Evolutionary conservation across 1,140 invertebrate species (phyloP).

Genomic region (Trachymyrmex cornetzi): DNA sequence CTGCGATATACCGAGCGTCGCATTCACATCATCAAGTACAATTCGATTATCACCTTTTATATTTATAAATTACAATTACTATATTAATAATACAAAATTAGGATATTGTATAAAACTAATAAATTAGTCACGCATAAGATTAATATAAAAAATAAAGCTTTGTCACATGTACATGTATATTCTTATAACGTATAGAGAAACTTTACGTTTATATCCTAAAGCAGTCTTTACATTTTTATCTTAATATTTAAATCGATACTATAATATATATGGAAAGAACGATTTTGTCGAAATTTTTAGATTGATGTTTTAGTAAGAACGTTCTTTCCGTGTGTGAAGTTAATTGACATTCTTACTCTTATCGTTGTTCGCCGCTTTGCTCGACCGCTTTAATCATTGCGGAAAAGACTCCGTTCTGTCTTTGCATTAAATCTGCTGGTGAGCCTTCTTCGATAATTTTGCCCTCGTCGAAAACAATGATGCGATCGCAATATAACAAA

Average conservation of each 20-base stretch:
- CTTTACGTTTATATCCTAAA: background rate
- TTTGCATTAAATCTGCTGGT: slow-evolving; percentile 89
- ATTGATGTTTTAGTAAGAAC: too few species aligned
- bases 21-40: background rate
- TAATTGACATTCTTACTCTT: slow-evolving; percentile 6
- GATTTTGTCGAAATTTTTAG: too few species aligned
- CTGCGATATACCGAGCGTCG: slow-evolving; percentile 65
- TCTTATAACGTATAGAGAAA: background rate
- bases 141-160: slow-evolving; percentile 52
- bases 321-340: background rate
- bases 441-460: slow-evolving; percentile 92
- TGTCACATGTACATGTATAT: background rate
- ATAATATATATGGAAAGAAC: too few species aligned
- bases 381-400: slow-evolving; percentile 83
- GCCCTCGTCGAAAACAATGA: slow-evolving; percentile 93
- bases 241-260: background rate
- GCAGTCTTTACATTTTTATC: slow-evolving; percentile 38
- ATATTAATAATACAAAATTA: slow-evolving; percentile 29
- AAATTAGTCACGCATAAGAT: slow-evolving; percentile 3
- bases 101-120: slow-evolving; percentile 13
- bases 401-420: slow-evolving; percentile 87
- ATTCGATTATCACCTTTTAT: background rate
- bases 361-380: slow-evolving; percentile 40
- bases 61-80: slow-evolving; percentile 37
- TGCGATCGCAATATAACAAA: slow-evolving; percentile 92